Conservation (phyloP, 2,888 invertebrate genomes). For the Hydropsyche betteni region DNA sequence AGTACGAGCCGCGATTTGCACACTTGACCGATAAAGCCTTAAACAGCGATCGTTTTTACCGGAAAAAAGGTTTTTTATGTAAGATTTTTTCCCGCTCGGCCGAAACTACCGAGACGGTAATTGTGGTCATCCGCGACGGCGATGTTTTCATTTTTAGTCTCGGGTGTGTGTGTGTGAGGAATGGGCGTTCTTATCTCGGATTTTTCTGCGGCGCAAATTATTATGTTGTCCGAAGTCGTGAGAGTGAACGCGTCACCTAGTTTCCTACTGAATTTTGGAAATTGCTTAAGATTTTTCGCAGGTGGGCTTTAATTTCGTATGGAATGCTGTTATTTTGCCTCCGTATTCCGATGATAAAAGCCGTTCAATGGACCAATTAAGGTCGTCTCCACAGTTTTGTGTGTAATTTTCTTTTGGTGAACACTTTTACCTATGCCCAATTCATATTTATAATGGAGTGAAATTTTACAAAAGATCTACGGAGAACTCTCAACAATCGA, state of each 20-base stretch:
- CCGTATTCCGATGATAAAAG: slow-evolving; percentile 45
- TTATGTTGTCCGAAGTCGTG: slow-evolving; percentile 4
- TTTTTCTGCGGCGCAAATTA: background rate
- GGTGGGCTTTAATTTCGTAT: slow-evolving; percentile 29
- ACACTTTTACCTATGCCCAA: no score
- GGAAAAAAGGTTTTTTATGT: background rate
- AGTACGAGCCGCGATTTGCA: background rate
- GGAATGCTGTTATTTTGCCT: slow-evolving; percentile 46
- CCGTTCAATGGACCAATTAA: slow-evolving; percentile 26
- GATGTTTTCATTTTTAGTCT: background rate
- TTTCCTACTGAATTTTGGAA: background rate
- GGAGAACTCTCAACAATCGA: no score
- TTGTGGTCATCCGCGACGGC: background rate
- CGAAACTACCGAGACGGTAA: slow-evolving; percentile 2
- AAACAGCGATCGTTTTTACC: slow-evolving; percentile 16
- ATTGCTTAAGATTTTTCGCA: slow-evolving; percentile 5
- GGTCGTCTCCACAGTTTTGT: slow-evolving; percentile 3
- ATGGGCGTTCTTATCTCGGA: background rate
- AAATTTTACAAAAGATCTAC: no score
- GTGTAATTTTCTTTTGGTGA: background rate
- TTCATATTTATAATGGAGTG: no score
- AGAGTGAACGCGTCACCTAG: slow-evolving; percentile 19
- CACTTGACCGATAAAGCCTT: slow-evolving; percentile 28
- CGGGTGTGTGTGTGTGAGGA: no score
- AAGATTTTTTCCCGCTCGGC: background rate